phyloP scores from a whole-genome alignment of 1,140 invertebrate genomes.

The Meloidogyne hapla region DNA sequence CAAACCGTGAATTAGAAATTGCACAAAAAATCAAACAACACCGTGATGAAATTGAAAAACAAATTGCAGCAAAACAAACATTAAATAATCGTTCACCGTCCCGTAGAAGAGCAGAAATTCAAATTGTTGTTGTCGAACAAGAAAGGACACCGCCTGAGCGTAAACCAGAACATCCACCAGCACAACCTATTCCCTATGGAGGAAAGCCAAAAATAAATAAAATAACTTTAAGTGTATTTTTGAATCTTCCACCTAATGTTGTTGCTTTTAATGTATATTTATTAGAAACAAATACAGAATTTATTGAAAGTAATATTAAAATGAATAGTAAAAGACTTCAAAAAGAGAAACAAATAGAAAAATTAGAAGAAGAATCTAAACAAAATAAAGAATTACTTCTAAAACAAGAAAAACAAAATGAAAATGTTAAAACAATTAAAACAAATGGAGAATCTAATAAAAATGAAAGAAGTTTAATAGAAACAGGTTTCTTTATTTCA shows the following conservation, averaged over 20 bases:
- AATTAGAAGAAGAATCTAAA: not conserved
- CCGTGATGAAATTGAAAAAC: not conserved
- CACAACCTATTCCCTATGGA: not conserved
- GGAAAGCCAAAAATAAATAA: not conserved
- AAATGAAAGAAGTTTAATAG: not conserved
- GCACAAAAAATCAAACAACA: not conserved
- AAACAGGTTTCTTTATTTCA: not conserved
- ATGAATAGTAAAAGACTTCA: not conserved
- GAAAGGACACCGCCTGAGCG: not conserved
- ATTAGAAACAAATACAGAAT: not conserved
- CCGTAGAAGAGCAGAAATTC: not conserved
- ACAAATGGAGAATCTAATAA: not conserved
- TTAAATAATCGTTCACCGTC: not conserved
- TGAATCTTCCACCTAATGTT: not conserved
- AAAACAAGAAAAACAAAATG: not conserved
- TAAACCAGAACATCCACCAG: not conserved
- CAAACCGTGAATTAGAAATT: not conserved
- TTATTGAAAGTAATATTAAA: not conserved
- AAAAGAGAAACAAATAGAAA: too few species aligned
- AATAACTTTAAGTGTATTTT: not conserved
- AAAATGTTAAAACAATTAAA: too few species aligned
- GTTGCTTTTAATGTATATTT: not conserved
- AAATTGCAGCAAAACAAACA: constrained; percentile 2
- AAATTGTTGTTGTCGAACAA: not conserved
- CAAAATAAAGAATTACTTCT: not conserved